phyloP scores from a whole-genome alignment of 2,113 vertebrate species.

The Parotia lawesii region DNA sequence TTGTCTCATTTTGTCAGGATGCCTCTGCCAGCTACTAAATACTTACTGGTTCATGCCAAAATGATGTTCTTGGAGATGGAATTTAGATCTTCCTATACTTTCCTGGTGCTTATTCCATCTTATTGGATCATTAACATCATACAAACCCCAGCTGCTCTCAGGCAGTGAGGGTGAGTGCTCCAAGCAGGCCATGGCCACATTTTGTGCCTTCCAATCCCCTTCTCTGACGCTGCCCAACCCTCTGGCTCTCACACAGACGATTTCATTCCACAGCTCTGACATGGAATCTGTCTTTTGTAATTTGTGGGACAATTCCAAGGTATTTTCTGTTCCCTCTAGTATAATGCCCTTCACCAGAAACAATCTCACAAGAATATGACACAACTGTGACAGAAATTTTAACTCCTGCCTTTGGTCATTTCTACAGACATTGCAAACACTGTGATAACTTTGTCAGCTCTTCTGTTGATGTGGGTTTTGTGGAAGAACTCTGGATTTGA shows the following conservation, averaged over 20 bases:
- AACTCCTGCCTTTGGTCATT: background rate
- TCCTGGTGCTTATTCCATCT: background rate
- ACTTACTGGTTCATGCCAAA: background rate
- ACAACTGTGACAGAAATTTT: background rate
- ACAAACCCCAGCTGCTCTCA: background rate
- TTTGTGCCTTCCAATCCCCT: background rate
- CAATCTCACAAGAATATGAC: background rate
- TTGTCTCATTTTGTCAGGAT: background rate
- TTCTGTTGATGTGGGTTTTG: background rate
- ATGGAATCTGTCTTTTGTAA: background rate
- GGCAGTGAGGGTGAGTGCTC: fast-evolving
- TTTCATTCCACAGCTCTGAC: background rate
- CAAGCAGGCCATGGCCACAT: background rate
- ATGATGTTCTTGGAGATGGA: background rate
- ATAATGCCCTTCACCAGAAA: background rate
- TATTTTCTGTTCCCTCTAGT: background rate
- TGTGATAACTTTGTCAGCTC: background rate
- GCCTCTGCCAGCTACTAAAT: background rate
- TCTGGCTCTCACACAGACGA: background rate
- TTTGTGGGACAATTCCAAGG: background rate
- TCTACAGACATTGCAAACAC: background rate
- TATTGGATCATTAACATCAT: background rate
- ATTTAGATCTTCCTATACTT: background rate
- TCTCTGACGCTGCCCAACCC: background rate
- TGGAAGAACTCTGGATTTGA: background rate